phyloP scores from a whole-genome alignment of 2,797 vertebrate genomes.

The Alosa sapidissima region DNA sequence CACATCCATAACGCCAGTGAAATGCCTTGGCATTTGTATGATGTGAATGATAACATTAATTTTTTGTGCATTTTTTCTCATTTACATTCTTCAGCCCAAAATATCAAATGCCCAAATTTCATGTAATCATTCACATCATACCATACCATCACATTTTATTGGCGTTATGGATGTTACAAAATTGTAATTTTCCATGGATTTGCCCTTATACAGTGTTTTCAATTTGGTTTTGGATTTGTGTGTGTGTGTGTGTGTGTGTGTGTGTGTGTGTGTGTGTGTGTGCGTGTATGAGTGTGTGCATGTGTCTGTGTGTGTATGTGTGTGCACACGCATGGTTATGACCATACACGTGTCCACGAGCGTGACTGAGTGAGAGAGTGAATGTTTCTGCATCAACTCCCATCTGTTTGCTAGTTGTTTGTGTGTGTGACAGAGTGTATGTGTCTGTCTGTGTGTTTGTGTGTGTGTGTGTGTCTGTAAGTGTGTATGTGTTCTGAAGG shows the following conservation, averaged over 20 bases:
- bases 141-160: too few relatives aligned
- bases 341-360: conserved; percentile 2
- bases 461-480: neutral
- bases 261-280: neutral
- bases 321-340: neutral
- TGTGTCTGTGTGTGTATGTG: neutral
- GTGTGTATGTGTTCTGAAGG: conserved; percentile 23
- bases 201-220: neutral
- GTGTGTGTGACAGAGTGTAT: conserved; percentile 26
- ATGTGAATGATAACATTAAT: too few relatives aligned
- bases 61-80: too few relatives aligned
- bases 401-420: neutral
- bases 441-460: neutral
- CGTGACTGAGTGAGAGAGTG: conserved; percentile 26
- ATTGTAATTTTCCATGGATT: too few relatives aligned
- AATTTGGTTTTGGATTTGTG: neutral
- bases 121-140: too few relatives aligned
- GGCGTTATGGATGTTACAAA: too few relatives aligned
- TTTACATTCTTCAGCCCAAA: too few relatives aligned
- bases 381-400: conserved; percentile 38
- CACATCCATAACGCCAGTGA: too few relatives aligned
- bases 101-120: too few relatives aligned
- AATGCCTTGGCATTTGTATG: too few relatives aligned
- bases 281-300: too few relatives aligned
- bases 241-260: too few relatives aligned